phyloP scores from a whole-genome alignment of 2,888 invertebrate genomes.

The Drosophila anomalata region DNA sequence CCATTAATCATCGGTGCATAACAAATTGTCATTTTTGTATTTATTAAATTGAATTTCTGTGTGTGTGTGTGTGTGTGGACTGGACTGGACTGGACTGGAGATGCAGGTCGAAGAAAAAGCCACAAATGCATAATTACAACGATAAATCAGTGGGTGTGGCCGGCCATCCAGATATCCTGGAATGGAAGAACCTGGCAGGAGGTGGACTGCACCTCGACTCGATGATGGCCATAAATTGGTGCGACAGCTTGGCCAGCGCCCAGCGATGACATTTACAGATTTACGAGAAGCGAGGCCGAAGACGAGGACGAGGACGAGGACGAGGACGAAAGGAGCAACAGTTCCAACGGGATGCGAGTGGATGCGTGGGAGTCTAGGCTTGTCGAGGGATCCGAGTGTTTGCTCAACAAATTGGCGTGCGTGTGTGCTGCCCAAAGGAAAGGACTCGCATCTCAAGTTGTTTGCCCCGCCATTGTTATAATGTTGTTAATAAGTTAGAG shows the following conservation, averaged over 20 bases:
- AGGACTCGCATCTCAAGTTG: slow-evolving; percentile 17
- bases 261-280: slow-evolving; percentile 60
- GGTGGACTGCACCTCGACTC: slow-evolving; percentile 46
- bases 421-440: slow-evolving; percentile 9
- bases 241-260: slow-evolving; percentile 36
- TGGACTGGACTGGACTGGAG: neutral
- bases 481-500: slow-evolving; percentile 65
- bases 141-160: slow-evolving; percentile 29
- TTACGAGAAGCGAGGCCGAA: slow-evolving; percentile 46
- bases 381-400: slow-evolving; percentile 33
- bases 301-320: slow-evolving; percentile 66
- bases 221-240: slow-evolving; percentile 61
- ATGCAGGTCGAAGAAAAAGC: neutral
- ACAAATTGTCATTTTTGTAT: slow-evolving; percentile 5
- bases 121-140: slow-evolving; percentile 36
- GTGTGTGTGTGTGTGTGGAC: neutral
- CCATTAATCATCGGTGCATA: slow-evolving; percentile 1
- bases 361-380: neutral
- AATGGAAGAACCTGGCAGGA: neutral
- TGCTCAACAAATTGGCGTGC: slow-evolving; percentile 63
- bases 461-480: slow-evolving; percentile 52
- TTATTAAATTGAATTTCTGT: slow-evolving; percentile 10
- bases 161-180: neutral
- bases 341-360: neutral
- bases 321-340: slow-evolving; percentile 56